A percentile compares a stretch with the other conserved stretches of the same genome.
phyloP scores from a whole-genome alignment of 2,888 invertebrate genomes.

The Noctua janthina region DNA sequence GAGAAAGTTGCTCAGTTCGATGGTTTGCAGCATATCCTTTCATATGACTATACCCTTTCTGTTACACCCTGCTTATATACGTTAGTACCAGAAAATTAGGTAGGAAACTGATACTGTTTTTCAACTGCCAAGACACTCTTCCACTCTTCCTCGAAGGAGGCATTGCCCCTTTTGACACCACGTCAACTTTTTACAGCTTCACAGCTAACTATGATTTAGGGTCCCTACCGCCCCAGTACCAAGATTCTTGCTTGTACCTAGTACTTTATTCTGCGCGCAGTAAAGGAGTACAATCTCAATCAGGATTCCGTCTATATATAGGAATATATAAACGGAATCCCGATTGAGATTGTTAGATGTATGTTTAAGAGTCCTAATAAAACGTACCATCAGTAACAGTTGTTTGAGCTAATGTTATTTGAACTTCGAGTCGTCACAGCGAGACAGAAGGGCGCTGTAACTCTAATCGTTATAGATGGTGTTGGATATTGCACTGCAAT shows the following conservation, averaged over 20 bases:
- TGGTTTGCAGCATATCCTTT: too few species aligned
- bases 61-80: background rate
- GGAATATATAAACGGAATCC: background rate
- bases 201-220: background rate
- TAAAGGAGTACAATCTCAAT: too few species aligned
- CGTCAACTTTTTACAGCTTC: background rate
- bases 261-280: background rate
- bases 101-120: background rate
- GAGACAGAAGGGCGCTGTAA: constrained; percentile 70
- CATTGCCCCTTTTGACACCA: background rate
- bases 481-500: constrained; percentile 76
- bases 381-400: constrained; percentile 35
- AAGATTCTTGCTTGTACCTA: background rate
- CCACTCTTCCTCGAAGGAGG: background rate
- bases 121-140: background rate
- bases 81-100: background rate
- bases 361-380: constrained; percentile 15
- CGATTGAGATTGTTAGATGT: constrained; percentile 8
- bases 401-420: constrained; percentile 58
- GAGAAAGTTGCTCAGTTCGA: too few species aligned
- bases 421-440: constrained; percentile 62
- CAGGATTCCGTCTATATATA: background rate
- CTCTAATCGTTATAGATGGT: constrained; percentile 79
- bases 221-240: background rate
- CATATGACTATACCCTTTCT: too few species aligned